phyloP scores from a whole-genome alignment of 2,797 vertebrate genomes.

The Discoglossus pictus region DNA sequence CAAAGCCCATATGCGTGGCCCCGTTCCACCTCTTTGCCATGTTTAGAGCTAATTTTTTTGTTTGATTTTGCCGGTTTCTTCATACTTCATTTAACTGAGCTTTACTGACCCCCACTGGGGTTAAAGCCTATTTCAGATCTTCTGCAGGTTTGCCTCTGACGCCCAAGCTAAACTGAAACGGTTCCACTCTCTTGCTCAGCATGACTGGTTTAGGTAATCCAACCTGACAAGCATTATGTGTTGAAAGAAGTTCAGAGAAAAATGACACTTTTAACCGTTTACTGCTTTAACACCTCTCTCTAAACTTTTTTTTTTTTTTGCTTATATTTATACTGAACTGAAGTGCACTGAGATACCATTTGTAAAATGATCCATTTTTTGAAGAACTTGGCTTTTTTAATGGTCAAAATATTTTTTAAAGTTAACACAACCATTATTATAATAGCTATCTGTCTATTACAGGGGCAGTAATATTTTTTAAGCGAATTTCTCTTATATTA shows the following conservation, averaged over 20 bases:
- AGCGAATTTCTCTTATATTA: too few relatives aligned
- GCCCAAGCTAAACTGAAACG: slow-evolving; percentile 13
- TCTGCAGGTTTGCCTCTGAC: slow-evolving; percentile 17
- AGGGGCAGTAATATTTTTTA: too few relatives aligned
- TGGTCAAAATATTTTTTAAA: too few relatives aligned
- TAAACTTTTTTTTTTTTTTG: too few relatives aligned
- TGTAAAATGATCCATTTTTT: too few relatives aligned
- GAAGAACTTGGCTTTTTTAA: too few relatives aligned
- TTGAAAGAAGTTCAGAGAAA: slow-evolving; percentile 16
- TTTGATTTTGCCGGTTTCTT: slow-evolving; percentile 2
- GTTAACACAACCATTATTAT: too few relatives aligned
- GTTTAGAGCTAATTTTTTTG: slow-evolving; percentile 1
- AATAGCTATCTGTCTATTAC: too few relatives aligned
- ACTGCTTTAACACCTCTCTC: slow-evolving; percentile 14
- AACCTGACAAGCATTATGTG: slow-evolving; percentile 36
- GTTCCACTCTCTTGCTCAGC: slow-evolving; percentile 26
- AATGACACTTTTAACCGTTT: slow-evolving; percentile 3
- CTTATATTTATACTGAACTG: too few relatives aligned
- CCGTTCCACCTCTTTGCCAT: slow-evolving; percentile 10
- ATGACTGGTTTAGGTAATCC: slow-evolving; percentile 32
- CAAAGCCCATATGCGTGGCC: slow-evolving; percentile 1
- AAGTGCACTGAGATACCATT: too few relatives aligned
- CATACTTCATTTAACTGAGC: slow-evolving; percentile 8
- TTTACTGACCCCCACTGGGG: slow-evolving; percentile 16
- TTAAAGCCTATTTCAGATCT: slow-evolving; percentile 23